Conservation (phyloP, 2,888 invertebrate species). For the Drosophila ezoana region DNA sequence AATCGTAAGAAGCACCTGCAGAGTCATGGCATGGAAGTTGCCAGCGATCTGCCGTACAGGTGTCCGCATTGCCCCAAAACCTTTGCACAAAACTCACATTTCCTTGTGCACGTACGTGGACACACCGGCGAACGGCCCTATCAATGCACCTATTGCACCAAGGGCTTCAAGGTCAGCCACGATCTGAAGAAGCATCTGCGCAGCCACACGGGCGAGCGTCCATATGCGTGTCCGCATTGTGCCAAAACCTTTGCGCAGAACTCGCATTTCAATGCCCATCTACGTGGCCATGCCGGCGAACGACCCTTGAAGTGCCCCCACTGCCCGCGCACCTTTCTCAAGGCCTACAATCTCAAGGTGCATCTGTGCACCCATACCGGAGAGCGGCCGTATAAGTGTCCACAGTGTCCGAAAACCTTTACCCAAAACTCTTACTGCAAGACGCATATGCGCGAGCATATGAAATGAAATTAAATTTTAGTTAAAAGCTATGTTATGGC, state of each 20-base stretch:
- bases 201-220: conserved; percentile 20
- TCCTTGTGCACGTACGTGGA: conserved; percentile 11
- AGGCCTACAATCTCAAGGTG: conserved; percentile 5
- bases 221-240: conserved; percentile 18
- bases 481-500: not conserved
- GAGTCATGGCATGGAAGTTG: not conserved
- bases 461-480: not conserved
- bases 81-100: conserved; percentile 14
- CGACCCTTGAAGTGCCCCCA: conserved; percentile 10
- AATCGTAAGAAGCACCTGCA: conserved; percentile 13
- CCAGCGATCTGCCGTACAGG: not conserved
- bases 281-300: conserved; percentile 6
- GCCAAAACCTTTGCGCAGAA: conserved; percentile 8
- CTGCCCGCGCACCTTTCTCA: conserved; percentile 6
- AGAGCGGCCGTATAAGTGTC: conserved; percentile 6
- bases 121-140: conserved; percentile 16
- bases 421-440: conserved; percentile 3
- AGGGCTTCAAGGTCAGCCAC: conserved; percentile 4
- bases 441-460: conserved; percentile 1
- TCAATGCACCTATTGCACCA: conserved; percentile 20
- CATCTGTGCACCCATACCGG: conserved; percentile 18
- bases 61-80: conserved; percentile 10
- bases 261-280: conserved; percentile 9
- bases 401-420: conserved; percentile 6
- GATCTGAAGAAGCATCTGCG: conserved; percentile 12